Conservation (phyloP, 2,797 vertebrate species). For the Siniperca undulata region DNA sequence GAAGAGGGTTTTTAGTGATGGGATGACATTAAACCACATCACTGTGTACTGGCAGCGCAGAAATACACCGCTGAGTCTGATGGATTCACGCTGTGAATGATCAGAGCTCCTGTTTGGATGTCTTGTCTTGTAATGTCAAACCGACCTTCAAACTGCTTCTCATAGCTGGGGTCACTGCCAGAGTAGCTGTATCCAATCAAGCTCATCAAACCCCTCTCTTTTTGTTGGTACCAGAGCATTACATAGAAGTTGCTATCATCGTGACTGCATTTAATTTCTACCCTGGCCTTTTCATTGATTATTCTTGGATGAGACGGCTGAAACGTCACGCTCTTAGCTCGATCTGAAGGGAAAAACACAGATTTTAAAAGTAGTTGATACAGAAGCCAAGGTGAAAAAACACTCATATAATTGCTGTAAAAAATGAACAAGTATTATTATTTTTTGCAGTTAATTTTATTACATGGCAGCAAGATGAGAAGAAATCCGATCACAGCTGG, state of each 20-base stretch:
- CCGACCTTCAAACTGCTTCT: slow-evolving; percentile 36
- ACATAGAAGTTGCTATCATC: background rate
- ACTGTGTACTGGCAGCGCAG: slow-evolving; percentile 68
- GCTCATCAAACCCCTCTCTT: too few species aligned
- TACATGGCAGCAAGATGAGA: slow-evolving; percentile 55
- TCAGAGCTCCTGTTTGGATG: background rate
- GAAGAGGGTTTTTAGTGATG: slow-evolving; percentile 35
- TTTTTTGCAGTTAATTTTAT: background rate
- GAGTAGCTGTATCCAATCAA: too few species aligned
- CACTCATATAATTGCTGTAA: background rate
- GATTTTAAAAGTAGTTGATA: background rate
- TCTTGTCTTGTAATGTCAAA: slow-evolving; percentile 55
- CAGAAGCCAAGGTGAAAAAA: background rate
- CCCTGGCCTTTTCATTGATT: background rate
- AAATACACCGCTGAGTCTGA: slow-evolving; percentile 66
- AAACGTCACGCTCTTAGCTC: slow-evolving; percentile 41
- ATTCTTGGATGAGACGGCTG: slow-evolving; percentile 36
- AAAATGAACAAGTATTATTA: background rate
- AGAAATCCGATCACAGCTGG: slow-evolving; percentile 28
- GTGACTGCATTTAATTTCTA: slow-evolving; percentile 63
- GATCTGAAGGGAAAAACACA: slow-evolving; percentile 40
- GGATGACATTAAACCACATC: slow-evolving; percentile 18
- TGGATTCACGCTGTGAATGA: background rate
- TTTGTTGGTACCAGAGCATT: slow-evolving; percentile 76
- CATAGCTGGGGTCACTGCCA: background rate